Conservation (phyloP, 2,113 vertebrate genomes). For the Rhizomys pruinosus region DNA sequence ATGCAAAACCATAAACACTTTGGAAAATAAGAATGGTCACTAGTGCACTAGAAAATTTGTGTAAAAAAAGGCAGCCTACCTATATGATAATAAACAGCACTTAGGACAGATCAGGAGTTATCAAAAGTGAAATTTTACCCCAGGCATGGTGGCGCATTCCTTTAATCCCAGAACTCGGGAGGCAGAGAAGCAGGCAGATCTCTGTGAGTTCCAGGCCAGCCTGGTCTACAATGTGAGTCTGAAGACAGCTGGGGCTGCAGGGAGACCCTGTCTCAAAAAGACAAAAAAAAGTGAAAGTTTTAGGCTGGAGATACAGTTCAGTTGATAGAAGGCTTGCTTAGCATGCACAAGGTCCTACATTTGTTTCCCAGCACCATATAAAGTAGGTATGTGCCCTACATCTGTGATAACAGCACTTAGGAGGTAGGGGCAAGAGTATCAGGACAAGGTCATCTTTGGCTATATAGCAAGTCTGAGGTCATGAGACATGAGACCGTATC, state of each 20-base stretch:
- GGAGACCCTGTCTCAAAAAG: too few species aligned
- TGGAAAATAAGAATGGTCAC: conserved; percentile 25
- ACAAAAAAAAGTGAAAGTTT: conserved; percentile 54
- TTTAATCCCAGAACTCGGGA: too few species aligned
- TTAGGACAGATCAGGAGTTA: conserved; percentile 6
- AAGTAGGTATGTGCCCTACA: background rate
- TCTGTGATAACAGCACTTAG: background rate
- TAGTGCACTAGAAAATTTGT: conserved; percentile 51
- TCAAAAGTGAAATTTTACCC: conserved; percentile 47
- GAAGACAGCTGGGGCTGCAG: too few species aligned
- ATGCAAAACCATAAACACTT: conserved; percentile 11
- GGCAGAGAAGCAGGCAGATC: too few species aligned
- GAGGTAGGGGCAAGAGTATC: background rate
- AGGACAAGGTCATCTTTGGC: background rate
- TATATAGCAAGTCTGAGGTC: background rate
- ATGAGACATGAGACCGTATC: background rate
- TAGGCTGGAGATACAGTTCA: background rate
- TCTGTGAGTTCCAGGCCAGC: too few species aligned
- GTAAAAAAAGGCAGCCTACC: conserved; percentile 18
- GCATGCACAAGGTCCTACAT: background rate
- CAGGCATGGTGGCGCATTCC: too few species aligned
- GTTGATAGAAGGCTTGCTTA: background rate
- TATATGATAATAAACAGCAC: conserved; percentile 13
- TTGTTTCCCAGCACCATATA: background rate
- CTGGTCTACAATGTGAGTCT: too few species aligned